A percentile compares a stretch with the other conserved stretches of the same genome.
Conservation (phyloP, 2,113 vertebrate genomes). For the Poicephalus gulielmi region DNA sequence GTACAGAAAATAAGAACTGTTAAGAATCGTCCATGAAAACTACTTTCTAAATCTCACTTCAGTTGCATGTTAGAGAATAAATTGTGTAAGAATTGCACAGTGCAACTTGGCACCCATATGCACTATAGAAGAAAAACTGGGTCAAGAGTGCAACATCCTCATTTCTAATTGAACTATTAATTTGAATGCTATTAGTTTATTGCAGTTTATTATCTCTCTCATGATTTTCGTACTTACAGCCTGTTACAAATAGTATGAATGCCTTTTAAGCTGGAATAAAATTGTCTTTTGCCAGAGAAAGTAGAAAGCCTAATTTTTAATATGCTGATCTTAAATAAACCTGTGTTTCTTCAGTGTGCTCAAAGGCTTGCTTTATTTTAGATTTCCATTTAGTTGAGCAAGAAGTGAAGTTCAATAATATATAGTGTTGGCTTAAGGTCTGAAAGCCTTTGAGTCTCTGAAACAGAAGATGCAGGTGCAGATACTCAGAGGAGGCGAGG, state of each 20-base stretch:
- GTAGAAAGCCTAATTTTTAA: not conserved
- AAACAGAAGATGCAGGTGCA: not conserved
- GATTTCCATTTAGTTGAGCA: not conserved
- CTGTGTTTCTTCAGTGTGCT: not conserved
- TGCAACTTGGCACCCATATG: not conserved
- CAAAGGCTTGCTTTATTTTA: not conserved
- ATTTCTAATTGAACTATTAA: not conserved
- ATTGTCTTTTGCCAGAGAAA: not conserved
- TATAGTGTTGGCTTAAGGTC: not conserved
- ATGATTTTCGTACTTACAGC: not conserved
- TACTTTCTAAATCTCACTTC: not conserved
- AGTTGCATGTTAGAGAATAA: not conserved
- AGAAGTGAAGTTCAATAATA: not conserved
- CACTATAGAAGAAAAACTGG: not conserved
- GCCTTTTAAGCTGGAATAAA: not conserved
- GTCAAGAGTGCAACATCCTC: not conserved
- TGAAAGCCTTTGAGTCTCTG: not conserved
- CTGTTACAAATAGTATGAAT: not conserved
- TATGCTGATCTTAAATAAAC: not conserved
- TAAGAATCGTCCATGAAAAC: not conserved
- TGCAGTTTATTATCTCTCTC: not conserved
- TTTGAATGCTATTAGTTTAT: not conserved
- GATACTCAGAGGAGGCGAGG: not conserved
- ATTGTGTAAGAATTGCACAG: not conserved
- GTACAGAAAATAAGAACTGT: not conserved